These are phyloP conservation scores for Trissolcus brochymenae DNA, from an alignment of 2,888 invertebrate genomes.

Conservation along the genomic window DNA sequence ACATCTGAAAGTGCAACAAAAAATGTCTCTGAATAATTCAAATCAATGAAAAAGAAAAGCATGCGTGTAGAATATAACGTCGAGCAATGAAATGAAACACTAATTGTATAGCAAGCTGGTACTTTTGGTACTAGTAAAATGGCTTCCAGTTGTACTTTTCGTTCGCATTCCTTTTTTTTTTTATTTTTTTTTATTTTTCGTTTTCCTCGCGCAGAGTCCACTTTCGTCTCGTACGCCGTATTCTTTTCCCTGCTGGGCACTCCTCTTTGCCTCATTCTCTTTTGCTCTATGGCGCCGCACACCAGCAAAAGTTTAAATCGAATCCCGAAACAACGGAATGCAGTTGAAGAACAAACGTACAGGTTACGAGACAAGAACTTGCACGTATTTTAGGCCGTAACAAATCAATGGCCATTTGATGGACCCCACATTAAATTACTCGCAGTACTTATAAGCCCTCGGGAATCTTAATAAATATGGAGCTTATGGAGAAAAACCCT, in stretches of 20 bases:
- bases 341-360: slow-evolving; percentile 69
- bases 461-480: slow-evolving; percentile 14
- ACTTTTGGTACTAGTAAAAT: slow-evolving; percentile 70
- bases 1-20: slow-evolving; percentile 52
- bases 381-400: slow-evolving; percentile 64
- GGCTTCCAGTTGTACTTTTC: slow-evolving; percentile 60
- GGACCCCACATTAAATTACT: slow-evolving; percentile 65
- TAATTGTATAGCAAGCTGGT: slow-evolving; percentile 53
- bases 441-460: slow-evolving; percentile 10
- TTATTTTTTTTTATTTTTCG: slow-evolving; percentile 12
- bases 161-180: neutral
- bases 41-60: slow-evolving; percentile 48
- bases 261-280: slow-evolving; percentile 39
- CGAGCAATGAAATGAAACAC: slow-evolving; percentile 37
- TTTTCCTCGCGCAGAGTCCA: slow-evolving; percentile 44
- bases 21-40: slow-evolving; percentile 54
- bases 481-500: slow-evolving; percentile 1
- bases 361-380: slow-evolving; percentile 65
- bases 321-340: slow-evolving; percentile 72
- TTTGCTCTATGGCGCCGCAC: slow-evolving; percentile 52
- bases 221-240: slow-evolving; percentile 41
- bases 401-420: slow-evolving; percentile 69
- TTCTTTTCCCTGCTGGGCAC: slow-evolving; percentile 42
- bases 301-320: slow-evolving; percentile 71
- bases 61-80: slow-evolving; percentile 36